Evolutionary conservation across 1,140 invertebrate species (phyloP).

Genomic region (Ceratina australensis): DNA sequence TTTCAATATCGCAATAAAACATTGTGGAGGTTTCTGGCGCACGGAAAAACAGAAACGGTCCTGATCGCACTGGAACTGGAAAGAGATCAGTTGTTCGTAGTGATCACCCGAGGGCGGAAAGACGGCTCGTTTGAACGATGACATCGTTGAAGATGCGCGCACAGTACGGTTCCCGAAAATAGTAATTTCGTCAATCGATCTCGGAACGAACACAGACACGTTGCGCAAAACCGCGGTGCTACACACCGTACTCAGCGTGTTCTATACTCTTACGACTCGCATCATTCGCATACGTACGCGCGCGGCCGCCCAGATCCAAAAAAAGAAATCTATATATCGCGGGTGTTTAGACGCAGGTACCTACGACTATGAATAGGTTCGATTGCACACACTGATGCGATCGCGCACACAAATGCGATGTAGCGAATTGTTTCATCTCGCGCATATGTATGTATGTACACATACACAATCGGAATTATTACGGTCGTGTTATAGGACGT

Average conservation of each 20-base stretch:
- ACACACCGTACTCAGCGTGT: not conserved
- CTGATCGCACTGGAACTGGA: constrained; percentile 61
- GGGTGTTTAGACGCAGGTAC: too few relatives aligned
- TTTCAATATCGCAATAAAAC: constrained; percentile 63
- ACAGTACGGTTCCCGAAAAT: not conserved
- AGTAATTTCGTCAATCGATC: not conserved
- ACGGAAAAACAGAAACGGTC: constrained; percentile 62
- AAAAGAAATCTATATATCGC: too few relatives aligned
- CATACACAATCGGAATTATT: too few relatives aligned
- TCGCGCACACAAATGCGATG: too few relatives aligned
- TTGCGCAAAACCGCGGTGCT: constrained; percentile 9
- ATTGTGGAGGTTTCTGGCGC: constrained; percentile 66
- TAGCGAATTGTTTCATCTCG: too few relatives aligned
- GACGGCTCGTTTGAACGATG: not conserved
- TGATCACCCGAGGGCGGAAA: not conserved
- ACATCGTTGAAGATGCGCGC: not conserved
- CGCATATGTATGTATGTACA: too few relatives aligned
- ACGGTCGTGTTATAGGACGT: too few relatives aligned
- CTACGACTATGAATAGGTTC: not conserved
- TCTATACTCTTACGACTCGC: too few relatives aligned
- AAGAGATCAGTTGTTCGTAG: not conserved
- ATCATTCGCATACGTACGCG: too few relatives aligned
- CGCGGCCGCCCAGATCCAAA: too few relatives aligned
- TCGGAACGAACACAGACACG: not conserved
- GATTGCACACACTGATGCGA: too few relatives aligned